Percentiles rank a stretch among this genome's conserved stretches.
Conservation (phyloP, 2,888 invertebrate species). For the Latheticus oryzae region DNA sequence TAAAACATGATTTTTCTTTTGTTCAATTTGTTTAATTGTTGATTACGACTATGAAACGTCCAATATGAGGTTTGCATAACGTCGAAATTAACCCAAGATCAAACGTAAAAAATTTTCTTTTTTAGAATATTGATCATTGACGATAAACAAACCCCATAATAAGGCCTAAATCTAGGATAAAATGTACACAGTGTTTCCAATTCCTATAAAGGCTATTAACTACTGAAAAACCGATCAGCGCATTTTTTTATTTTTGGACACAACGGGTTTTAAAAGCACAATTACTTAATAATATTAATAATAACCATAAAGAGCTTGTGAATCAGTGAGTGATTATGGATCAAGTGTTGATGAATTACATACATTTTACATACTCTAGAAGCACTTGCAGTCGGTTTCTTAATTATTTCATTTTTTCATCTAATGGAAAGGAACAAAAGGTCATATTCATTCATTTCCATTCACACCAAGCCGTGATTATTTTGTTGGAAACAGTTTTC, state of each 20-base stretch:
- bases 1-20: too few relatives aligned
- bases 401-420: slow-evolving; percentile 41
- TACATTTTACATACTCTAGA: slow-evolving; percentile 46
- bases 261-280: slow-evolving; percentile 51
- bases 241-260: slow-evolving; percentile 49
- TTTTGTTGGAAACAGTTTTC: too few relatives aligned
- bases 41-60: slow-evolving; percentile 48
- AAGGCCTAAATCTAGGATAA: slow-evolving; percentile 53
- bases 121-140: slow-evolving; percentile 33
- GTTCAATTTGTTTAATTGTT: slow-evolving; percentile 44
- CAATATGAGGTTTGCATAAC: slow-evolving; percentile 37
- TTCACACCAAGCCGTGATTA: slow-evolving; percentile 32
- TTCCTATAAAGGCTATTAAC: slow-evolving; percentile 48
- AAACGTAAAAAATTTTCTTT: slow-evolving; percentile 29
- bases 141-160: slow-evolving; percentile 48
- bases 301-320: slow-evolving; percentile 48
- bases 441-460: slow-evolving; percentile 24
- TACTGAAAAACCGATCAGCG: slow-evolving; percentile 47
- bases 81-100: slow-evolving; percentile 21
- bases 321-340: slow-evolving; percentile 33
- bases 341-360: slow-evolving; percentile 40
- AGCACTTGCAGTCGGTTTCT: slow-evolving; percentile 46
- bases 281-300: slow-evolving; percentile 45
- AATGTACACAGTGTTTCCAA: slow-evolving; percentile 51
- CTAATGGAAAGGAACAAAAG: slow-evolving; percentile 37